Evolutionary conservation across 2,113 vertebrate genomes (phyloP).

Genomic region (Saccopteryx bilineata): DNA sequence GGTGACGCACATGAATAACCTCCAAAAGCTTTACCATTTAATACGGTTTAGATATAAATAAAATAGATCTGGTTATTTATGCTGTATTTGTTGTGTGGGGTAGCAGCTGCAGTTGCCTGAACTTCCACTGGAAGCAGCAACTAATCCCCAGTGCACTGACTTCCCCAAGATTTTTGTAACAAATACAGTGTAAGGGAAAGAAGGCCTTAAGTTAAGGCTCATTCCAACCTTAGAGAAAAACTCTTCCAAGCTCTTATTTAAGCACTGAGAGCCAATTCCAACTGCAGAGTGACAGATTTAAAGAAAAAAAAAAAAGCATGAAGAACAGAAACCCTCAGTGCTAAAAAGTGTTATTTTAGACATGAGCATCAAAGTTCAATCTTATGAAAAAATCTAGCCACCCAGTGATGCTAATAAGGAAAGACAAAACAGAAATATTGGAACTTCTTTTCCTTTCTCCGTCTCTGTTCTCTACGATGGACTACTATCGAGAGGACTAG

Average conservation of each 20-base stretch:
- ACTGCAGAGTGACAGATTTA: constrained; percentile 9
- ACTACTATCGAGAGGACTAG: background rate
- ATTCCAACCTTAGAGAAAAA: constrained; percentile 22
- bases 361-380: background rate
- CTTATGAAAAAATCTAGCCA: constrained; percentile 33
- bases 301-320: background rate
- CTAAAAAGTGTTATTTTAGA: background rate
- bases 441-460: background rate
- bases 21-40: background rate
- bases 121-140: constrained; percentile 13
- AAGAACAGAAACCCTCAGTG: constrained; percentile 16
- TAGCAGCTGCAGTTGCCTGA: background rate
- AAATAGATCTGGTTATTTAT: background rate
- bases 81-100: background rate
- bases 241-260: constrained; percentile 22
- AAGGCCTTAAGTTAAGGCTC: background rate
- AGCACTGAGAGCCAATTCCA: background rate
- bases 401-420: constrained; percentile 31
- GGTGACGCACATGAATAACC: background rate
- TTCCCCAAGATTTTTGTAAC: constrained; percentile 15
- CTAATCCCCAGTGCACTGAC: background rate
- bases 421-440: constrained; percentile 28
- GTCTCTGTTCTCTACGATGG: background rate
- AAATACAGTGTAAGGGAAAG: background rate
- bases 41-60: background rate